Evolutionary conservation across 2,113 vertebrate species (phyloP).

Genomic region (Regulus satrapa): DNA sequence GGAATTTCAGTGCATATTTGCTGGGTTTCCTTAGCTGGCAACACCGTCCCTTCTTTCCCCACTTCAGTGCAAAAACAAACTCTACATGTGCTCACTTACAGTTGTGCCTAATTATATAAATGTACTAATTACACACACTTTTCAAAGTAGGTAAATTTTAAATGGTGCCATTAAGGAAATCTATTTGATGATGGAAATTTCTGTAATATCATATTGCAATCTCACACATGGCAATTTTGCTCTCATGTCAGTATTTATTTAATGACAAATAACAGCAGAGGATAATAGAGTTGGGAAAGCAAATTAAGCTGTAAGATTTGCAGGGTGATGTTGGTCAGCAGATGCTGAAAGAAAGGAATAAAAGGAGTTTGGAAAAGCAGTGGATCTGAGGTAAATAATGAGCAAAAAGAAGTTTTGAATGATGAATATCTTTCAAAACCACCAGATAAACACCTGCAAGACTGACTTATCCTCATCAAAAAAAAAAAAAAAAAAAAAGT

Average conservation of each 20-base stretch:
- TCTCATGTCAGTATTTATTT: conserved; percentile 43
- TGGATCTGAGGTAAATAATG: not conserved
- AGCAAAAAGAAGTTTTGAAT: not conserved
- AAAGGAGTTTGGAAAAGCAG: not conserved
- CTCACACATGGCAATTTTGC: not conserved
- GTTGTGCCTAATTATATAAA: conserved; percentile 47
- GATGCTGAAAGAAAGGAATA: not conserved
- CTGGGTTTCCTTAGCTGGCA: not conserved
- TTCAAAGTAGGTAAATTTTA: conserved; percentile 49
- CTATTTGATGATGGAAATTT: conserved; percentile 26
- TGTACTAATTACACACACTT: conserved; percentile 40
- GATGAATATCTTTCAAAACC: not conserved
- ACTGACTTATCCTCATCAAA: not conserved
- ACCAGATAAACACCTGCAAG: not conserved
- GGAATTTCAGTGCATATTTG: not conserved
- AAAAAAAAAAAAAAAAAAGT: no score
- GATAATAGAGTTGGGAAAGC: not conserved
- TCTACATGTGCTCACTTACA: not conserved
- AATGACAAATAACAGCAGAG: conserved; percentile 23
- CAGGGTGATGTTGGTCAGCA: not conserved
- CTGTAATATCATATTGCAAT: conserved; percentile 2
- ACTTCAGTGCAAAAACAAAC: not conserved
- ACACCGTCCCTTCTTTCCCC: not conserved
- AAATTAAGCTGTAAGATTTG: not conserved
- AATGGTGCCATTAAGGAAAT: conserved; percentile 29